Percentiles rank a stretch among this genome's conserved stretches.
These are phyloP conservation scores for Podarcis lilfordi DNA, from an alignment of 2,797 vertebrate species.

Conservation along the genomic window DNA sequence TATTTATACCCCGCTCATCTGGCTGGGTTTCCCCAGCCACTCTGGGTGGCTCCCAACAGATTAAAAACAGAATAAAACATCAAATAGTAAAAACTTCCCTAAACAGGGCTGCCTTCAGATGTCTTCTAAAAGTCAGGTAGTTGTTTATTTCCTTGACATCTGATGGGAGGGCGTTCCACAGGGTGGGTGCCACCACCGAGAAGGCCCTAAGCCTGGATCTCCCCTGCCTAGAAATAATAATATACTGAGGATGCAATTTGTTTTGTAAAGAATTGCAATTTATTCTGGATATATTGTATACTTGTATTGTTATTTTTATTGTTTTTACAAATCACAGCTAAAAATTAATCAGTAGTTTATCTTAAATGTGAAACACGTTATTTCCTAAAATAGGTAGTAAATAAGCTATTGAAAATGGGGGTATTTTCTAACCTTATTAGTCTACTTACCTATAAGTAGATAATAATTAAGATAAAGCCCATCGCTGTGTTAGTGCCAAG, in stretches of 20 bases:
- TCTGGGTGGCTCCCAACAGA: too few species aligned
- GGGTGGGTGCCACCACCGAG: too few species aligned
- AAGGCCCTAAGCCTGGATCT: too few species aligned
- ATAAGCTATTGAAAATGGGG: conserved; percentile 3
- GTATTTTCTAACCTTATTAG: conserved; percentile 8
- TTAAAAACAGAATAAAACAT: too few species aligned
- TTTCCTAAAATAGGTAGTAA: background rate
- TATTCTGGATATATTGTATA: background rate
- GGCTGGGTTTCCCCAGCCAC: too few species aligned
- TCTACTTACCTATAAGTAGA: conserved; percentile 20
- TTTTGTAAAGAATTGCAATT: background rate
- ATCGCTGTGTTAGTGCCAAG: background rate
- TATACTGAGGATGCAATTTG: background rate
- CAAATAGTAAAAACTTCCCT: too few species aligned
- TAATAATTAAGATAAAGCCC: conserved; percentile 25
- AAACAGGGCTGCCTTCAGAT: too few species aligned
- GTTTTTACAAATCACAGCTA: background rate
- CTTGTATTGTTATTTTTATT: background rate
- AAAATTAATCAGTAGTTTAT: background rate
- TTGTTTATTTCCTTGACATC: too few species aligned
- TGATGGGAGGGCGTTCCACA: too few species aligned
- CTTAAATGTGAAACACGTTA: background rate
- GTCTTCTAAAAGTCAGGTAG: too few species aligned
- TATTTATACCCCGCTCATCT: too few species aligned
- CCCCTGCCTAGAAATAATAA: background rate